phyloP scores from a whole-genome alignment of 2,797 vertebrate genomes.

The Siniperca obscura region DNA sequence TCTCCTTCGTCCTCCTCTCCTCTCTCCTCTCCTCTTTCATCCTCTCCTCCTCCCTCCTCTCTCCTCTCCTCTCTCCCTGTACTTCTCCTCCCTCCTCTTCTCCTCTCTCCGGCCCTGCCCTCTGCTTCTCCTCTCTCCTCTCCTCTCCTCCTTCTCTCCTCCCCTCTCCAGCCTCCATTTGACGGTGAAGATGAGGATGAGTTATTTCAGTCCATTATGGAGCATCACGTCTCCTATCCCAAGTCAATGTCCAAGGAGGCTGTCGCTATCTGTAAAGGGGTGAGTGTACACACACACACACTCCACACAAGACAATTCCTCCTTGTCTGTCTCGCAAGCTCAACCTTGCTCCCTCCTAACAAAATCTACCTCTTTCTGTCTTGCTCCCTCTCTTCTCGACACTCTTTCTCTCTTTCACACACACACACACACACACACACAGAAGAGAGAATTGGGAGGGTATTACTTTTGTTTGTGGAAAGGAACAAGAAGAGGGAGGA shows the following conservation, averaged over 20 bases:
- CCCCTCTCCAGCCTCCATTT: constrained; percentile 90
- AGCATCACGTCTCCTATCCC: constrained; percentile 97
- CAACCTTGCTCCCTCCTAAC: constrained; percentile 28
- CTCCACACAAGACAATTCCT: constrained; percentile 12
- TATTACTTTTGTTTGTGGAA: constrained; percentile 50
- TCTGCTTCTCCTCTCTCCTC: neutral
- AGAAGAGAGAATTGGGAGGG: constrained; percentile 8
- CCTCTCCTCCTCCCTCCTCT: neutral
- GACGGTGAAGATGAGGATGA: constrained; percentile 98
- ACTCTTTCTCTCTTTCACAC: constrained; percentile 13
- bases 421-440: constrained; percentile 14
- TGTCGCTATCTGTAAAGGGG: constrained; percentile 99
- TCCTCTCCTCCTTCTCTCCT: neutral
- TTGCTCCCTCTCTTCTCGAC: constrained; percentile 6
- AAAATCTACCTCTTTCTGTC: constrained; percentile 30
- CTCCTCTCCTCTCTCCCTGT: neutral
- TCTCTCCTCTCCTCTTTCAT: constrained; percentile 11
- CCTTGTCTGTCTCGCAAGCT: constrained; percentile 31
- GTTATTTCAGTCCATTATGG: constrained; percentile 99
- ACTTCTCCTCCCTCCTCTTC: no score
- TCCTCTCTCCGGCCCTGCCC: neutral
- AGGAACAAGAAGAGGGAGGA: constrained; percentile 21
- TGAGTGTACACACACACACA: constrained; percentile 77
- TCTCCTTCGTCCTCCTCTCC: neutral
- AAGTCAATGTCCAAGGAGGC: constrained; percentile 99